Evolutionary conservation across 2,797 vertebrate genomes (phyloP), one percentile per base, ranked within the genome.

Genomic region (Rhinophrynus dorsalis): DNA sequence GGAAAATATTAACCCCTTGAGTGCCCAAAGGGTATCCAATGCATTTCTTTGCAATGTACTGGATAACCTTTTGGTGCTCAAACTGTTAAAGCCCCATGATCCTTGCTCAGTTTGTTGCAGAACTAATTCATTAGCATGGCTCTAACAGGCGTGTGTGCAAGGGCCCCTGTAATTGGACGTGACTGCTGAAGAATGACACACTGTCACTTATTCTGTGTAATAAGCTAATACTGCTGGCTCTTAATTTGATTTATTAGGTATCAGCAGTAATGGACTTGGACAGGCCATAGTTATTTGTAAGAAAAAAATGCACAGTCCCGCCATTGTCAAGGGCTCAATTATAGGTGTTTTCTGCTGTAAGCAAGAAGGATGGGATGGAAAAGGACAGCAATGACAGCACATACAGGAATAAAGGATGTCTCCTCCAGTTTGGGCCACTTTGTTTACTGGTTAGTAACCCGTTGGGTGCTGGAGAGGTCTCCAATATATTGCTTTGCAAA

Each of bases 201-300:
- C 89, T 93, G 92, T 94, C 92, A 92, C 89, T 85, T 90, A 90
- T 81, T 85, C 88, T 85, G 84, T 76, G 83, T 94, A 95, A 95
- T 96, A 96, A 96, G 93, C 94, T 94, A 93, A 94, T 92, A 93
- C 89, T 91, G 86, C 82, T 82, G 56, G 79, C 79, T 79, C 76
- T 79, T 85, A 83, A 88, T 83, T 79, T 85, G 84, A 76, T 81
- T 86, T 85, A 78, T 85, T 85, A 76, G 86, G 88, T 85, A 88
- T 87, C 86, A 84, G 51, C 79, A 32, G 86, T 97, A 97, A 97
- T 97, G 87, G 82, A 90, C 90, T 93, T 91, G 91, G 93, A 96
- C 94, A 79, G 89, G 80, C 86, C 89, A 91, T 92, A 95, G 92
- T 92, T 90, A 82, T 82, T 80, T 78, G 84, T 85, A 45, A 59